phyloP scores from a whole-genome alignment of 2,888 invertebrate species.

The Zaprionus bogoriensis region DNA sequence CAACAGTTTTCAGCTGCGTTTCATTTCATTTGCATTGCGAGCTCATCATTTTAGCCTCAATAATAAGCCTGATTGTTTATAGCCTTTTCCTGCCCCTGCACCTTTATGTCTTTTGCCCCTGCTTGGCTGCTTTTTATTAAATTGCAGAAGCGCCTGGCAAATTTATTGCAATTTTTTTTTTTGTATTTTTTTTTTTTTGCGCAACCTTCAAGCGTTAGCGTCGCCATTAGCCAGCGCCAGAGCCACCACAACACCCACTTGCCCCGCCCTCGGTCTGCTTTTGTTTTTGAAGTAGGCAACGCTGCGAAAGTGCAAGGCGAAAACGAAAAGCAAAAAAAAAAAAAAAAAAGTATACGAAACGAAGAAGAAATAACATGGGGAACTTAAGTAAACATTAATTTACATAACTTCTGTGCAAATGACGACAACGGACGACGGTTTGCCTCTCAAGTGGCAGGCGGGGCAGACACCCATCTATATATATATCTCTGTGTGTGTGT shows the following conservation, averaged over 20 bases:
- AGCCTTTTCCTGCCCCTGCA: slow-evolving; percentile 27
- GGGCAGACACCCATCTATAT: not conserved
- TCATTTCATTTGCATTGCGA: slow-evolving; percentile 81
- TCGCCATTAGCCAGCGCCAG: slow-evolving; percentile 67
- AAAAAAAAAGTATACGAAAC: slow-evolving; percentile 38
- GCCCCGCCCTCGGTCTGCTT: slow-evolving; percentile 54
- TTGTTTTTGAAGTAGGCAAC: slow-evolving; percentile 78
- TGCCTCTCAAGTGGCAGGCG: not conserved
- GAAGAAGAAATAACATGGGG: slow-evolving; percentile 78
- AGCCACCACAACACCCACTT: slow-evolving; percentile 15
- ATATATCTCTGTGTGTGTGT: not conserved
- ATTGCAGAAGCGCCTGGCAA: slow-evolving; percentile 72
- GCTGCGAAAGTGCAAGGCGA: slow-evolving; percentile 68
- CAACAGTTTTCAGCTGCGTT: slow-evolving; percentile 1
- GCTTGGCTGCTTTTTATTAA: slow-evolving; percentile 76
- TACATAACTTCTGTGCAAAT: slow-evolving; percentile 82
- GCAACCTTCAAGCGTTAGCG: slow-evolving; percentile 51
- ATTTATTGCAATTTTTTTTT: slow-evolving; percentile 71
- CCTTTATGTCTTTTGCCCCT: not conserved
- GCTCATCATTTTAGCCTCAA: slow-evolving; percentile 79
- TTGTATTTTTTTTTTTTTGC: slow-evolving; percentile 23
- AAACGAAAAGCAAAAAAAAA: slow-evolving; percentile 39
- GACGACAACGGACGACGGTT: slow-evolving; percentile 64
- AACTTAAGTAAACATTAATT: slow-evolving; percentile 83
- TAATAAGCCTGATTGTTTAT: slow-evolving; percentile 74